These are phyloP conservation scores for Hydrolagus affinis DNA, from an alignment of 2,113 vertebrate genomes.

Conservation along the genomic window DNA sequence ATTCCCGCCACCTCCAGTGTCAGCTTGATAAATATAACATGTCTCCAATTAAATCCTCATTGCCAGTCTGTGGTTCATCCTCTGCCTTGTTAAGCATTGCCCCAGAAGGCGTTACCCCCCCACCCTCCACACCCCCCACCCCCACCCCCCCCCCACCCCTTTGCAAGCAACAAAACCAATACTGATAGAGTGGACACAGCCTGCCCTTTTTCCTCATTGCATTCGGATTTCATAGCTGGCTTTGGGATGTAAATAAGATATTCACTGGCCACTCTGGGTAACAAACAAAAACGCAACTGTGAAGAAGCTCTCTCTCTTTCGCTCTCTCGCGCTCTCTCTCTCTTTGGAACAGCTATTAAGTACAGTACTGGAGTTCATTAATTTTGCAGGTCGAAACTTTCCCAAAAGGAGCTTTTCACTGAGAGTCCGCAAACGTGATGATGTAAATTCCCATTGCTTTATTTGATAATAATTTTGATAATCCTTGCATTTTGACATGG, in stretches of 20 bases:
- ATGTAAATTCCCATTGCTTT: too few species aligned
- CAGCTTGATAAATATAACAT: conserved; percentile 92
- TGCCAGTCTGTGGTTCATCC: conserved; percentile 73
- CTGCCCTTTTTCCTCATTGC: conserved; percentile 71
- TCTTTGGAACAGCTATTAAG: too few species aligned
- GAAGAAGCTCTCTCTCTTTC: conserved; percentile 83
- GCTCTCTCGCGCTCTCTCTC: conserved; percentile 33
- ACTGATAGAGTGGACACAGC: conserved; percentile 61
- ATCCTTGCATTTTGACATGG: too few species aligned
- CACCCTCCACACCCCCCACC: too few species aligned
- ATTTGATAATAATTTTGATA: too few species aligned
- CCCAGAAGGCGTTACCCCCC: conserved; percentile 64
- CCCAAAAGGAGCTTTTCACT: too few species aligned
- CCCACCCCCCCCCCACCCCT: too few species aligned
- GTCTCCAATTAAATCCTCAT: conserved; percentile 93
- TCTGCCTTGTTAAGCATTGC: conserved; percentile 75
- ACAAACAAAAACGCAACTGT: conserved; percentile 73
- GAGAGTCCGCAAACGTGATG: too few species aligned
- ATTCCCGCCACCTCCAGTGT: conserved; percentile 63
- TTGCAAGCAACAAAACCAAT: conserved; percentile 57
- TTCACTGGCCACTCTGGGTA: conserved; percentile 66
- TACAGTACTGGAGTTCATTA: too few species aligned
- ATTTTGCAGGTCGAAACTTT: too few species aligned
- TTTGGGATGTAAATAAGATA: conserved; percentile 92
- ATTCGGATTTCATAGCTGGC: conserved; percentile 58